Percentiles rank a stretch among this genome's conserved stretches.
These are phyloP conservation scores for Piscicola geometra DNA, from an alignment of 2,888 invertebrate genomes.

Conservation along the genomic window DNA sequence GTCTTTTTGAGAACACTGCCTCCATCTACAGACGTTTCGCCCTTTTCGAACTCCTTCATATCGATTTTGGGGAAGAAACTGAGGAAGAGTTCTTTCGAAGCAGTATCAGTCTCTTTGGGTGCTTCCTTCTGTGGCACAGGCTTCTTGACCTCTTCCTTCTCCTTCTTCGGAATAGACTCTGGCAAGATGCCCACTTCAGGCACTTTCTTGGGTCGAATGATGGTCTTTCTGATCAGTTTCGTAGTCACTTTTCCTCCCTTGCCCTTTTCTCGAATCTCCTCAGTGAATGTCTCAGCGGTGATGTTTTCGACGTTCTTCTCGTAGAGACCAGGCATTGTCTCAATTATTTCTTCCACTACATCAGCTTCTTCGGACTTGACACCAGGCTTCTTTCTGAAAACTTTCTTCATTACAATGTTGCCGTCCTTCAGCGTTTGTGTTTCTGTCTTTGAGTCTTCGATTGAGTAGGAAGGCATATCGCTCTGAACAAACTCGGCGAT, in stretches of 20 bases:
- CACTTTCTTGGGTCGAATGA: not conserved
- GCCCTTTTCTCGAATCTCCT: not conserved
- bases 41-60: not conserved
- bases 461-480: conserved; percentile 16
- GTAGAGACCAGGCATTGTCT: conserved; percentile 4
- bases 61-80: not conserved
- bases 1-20: not conserved
- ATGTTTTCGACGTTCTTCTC: conserved; percentile 10
- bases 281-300: conserved; percentile 6
- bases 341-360: conserved; percentile 20
- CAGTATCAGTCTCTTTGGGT: not conserved
- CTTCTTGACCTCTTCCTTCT: not conserved
- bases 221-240: conserved; percentile 10
- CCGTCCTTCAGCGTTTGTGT: not conserved
- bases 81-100: not conserved
- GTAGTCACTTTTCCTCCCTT: not conserved
- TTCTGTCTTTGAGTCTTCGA: not conserved
- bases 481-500: not conserved
- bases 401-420: not conserved
- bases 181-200: no score
- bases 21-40: not conserved
- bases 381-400: conserved; percentile 11
- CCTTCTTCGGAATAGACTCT: conserved; percentile 4
- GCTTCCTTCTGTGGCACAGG: not conserved
- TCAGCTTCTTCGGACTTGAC: not conserved